phyloP scores from a whole-genome alignment of 2,113 vertebrate genomes.

The Aegotheles bennettii region DNA sequence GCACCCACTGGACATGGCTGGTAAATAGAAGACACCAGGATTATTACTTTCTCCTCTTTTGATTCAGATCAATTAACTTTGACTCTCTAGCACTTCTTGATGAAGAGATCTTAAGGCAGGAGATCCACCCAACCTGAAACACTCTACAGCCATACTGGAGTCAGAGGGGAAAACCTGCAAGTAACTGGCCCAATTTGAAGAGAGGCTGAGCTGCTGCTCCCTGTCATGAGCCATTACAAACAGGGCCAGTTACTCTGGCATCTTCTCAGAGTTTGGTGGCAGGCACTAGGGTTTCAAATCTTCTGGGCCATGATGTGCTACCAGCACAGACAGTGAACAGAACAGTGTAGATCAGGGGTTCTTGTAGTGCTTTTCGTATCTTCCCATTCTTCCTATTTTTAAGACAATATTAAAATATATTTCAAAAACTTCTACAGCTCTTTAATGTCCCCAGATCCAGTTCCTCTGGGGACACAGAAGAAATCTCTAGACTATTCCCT shows the following conservation, averaged over 20 bases:
- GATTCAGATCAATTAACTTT: background rate
- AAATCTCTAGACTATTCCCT: background rate
- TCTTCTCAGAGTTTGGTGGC: background rate
- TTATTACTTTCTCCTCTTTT: background rate
- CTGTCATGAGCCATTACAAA: background rate
- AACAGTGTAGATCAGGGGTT: background rate
- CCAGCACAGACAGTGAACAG: background rate
- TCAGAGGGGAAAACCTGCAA: background rate
- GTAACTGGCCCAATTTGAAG: background rate
- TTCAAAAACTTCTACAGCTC: background rate
- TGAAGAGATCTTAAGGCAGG: background rate
- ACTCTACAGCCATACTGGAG: background rate
- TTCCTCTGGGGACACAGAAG: background rate
- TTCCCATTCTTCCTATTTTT: background rate
- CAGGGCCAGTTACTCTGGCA: background rate
- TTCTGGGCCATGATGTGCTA: background rate
- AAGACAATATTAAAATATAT: background rate
- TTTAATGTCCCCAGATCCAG: background rate
- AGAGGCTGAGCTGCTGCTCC: background rate
- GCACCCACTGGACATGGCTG: rapidly evolving
- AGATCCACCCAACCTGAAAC: background rate
- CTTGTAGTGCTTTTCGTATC: rapidly evolving
- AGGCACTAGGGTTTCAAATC: background rate
- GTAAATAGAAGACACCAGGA: background rate
- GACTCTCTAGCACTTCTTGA: background rate